Evolutionary conservation across 1,140 invertebrate genomes (phyloP).

Genomic region (Zaprionus kolodkinae): DNA sequence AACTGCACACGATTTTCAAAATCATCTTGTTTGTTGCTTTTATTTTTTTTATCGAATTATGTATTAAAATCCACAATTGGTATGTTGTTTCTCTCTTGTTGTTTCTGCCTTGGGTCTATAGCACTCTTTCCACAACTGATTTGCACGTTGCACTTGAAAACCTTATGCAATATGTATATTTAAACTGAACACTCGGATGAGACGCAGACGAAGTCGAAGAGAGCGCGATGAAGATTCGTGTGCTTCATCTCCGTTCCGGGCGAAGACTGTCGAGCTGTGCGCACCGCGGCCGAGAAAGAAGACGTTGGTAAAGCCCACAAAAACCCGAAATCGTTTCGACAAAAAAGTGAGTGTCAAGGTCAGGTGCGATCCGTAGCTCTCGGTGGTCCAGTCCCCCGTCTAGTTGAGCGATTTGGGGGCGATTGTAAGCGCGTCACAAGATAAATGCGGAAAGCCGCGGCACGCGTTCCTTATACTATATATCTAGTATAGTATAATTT

Average conservation of each 20-base stretch:
- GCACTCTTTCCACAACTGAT: slow-evolving; percentile 30
- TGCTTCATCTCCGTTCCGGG: slow-evolving; percentile 68
- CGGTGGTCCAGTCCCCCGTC: slow-evolving; percentile 53
- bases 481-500: slow-evolving; percentile 5
- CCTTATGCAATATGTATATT: slow-evolving; percentile 55
- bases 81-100: slow-evolving; percentile 10
- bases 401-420: slow-evolving; percentile 31
- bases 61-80: slow-evolving; percentile 73
- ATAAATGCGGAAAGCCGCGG: slow-evolving; percentile 61
- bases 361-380: slow-evolving; percentile 39
- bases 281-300: slow-evolving; percentile 74
- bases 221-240: slow-evolving; percentile 37
- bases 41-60: slow-evolving; percentile 48
- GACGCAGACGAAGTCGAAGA: slow-evolving; percentile 12
- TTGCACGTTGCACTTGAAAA: slow-evolving; percentile 65
- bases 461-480: slow-evolving; percentile 56
- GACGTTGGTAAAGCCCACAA: slow-evolving; percentile 67
- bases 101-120: slow-evolving; percentile 25
- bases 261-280: slow-evolving; percentile 70
- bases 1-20: slow-evolving; percentile 71
- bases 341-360: slow-evolving; percentile 84
- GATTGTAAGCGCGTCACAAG: slow-evolving; percentile 65
- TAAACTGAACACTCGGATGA: slow-evolving; percentile 9
- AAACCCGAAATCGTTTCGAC: slow-evolving; percentile 52
- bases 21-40: slow-evolving; percentile 48